Conservation (phyloP, 2,113 vertebrate genomes). For the Phrynosoma blainvillii region DNA sequence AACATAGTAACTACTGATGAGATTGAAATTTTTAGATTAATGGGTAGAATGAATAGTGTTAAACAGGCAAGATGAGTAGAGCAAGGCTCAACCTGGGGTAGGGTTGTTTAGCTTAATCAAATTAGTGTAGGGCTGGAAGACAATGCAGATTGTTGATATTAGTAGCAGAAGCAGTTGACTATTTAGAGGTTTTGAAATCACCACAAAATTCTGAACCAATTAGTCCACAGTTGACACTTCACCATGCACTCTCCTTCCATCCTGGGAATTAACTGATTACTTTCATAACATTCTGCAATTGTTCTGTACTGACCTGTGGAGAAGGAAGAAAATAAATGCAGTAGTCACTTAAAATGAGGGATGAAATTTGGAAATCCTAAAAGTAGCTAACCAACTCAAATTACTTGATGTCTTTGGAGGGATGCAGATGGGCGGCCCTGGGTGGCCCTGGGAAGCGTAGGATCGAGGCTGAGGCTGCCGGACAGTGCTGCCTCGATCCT, state of each 20-base stretch:
- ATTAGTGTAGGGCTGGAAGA: neutral
- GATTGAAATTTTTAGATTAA: neutral
- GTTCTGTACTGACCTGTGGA: slow-evolving; percentile 14
- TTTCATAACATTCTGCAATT: neutral
- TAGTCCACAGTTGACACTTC: neutral
- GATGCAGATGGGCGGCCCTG: no score
- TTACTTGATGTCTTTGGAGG: slow-evolving; percentile 63
- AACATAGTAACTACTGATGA: neutral
- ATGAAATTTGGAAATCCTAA: slow-evolving; percentile 55
- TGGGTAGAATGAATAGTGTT: neutral
- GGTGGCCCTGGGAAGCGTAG: no score
- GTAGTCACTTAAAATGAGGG: slow-evolving; percentile 32
- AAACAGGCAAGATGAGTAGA: neutral
- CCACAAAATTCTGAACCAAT: neutral
- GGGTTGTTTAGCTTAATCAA: neutral
- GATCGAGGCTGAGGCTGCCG: no score
- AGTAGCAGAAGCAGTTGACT: neutral
- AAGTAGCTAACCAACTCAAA: slow-evolving; percentile 53
- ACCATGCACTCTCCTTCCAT: neutral
- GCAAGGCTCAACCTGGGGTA: neutral
- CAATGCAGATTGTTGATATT: neutral
- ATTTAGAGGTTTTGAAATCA: neutral
- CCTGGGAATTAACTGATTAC: neutral
- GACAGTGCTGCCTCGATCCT: no score
- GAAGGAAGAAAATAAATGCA: slow-evolving; percentile 22